phyloP scores from a whole-genome alignment of 2,113 vertebrate genomes.

The Vanacampus margaritifer region DNA sequence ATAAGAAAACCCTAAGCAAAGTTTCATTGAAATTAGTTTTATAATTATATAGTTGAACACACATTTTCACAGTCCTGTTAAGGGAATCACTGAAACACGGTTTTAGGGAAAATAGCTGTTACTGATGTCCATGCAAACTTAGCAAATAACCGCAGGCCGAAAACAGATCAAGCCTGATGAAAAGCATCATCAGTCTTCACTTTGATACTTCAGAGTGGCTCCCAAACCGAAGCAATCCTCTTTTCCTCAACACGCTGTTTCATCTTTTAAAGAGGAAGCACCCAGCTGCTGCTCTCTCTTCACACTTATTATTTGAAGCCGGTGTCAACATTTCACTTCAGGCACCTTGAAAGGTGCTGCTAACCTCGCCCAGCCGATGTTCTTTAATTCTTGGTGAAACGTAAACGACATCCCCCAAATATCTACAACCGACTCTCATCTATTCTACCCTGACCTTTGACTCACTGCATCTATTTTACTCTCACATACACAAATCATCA shows the following conservation, averaged over 20 bases:
- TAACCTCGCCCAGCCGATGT: constrained; percentile 7
- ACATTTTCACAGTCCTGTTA: too few relatives aligned
- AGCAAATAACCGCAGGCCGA: not conserved
- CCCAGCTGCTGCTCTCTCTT: constrained; percentile 32
- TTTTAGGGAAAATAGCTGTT: too few relatives aligned
- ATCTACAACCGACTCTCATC: constrained; percentile 16
- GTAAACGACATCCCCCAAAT: not conserved
- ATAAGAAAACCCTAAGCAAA: too few relatives aligned
- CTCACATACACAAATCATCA: constrained; percentile 24
- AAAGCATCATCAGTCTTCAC: not conserved
- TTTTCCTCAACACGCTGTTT: not conserved
- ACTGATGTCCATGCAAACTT: not conserved
- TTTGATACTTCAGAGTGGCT: constrained; percentile 4
- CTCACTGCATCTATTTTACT: constrained; percentile 10
- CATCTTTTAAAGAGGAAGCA: constrained; percentile 22
- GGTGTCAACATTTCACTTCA: constrained; percentile 23
- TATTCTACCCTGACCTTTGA: constrained; percentile 29
- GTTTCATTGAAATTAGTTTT: too few relatives aligned
- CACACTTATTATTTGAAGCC: constrained; percentile 26
- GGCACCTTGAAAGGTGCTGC: constrained; percentile 20
- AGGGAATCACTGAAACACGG: too few relatives aligned
- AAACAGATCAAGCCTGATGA: constrained; percentile 1
- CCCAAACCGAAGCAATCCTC: constrained; percentile 11
- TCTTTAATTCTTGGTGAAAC: constrained; percentile 30
- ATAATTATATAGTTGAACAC: too few relatives aligned